Evolutionary conservation across 1,140 invertebrate genomes (phyloP), one percentile per base, ranked within the genome.

Genomic region (Pectinophora gossypiella): DNA sequence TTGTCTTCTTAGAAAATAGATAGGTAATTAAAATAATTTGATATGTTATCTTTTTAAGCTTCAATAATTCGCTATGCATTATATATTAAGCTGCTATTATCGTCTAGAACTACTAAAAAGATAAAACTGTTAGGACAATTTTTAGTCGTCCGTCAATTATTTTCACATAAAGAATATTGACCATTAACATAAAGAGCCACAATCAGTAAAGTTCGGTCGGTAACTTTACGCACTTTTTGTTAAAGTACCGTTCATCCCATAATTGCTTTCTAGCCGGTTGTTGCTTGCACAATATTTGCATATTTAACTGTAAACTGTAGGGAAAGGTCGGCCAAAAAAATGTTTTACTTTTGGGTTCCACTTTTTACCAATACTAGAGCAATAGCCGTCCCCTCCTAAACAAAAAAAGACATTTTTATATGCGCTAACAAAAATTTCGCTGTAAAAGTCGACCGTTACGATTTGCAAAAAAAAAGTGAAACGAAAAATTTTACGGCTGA

Each of bases 331-430:
- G 48, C 51, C 52, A 72, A 72, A 79, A 77, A 76, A 61, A 59
- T 62, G 59, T 49, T 59, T 68, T 58, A 67, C 53, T 61, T 71
- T 69, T 56, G 71, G 65, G 73, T 10, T 75, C 75, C 62, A 78
- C 72, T 78, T 81, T 78, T 78, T 78, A 77, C 63, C 57, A 61
- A 76, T 76, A 65, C 9, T 67, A 54, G 71, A 62, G 67, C 72
- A 67, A 61, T 64, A 48, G 56, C 48, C 38, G 55, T 53, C 63
- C 59, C 57, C 65, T 58, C 54, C 54, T 59, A 65, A 76, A 64
- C 66, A 76, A 72, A 73, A 68, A 70, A 64, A 72, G 72, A 80
- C 40, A 77, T 76, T 75, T 74, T 74, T 80, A 77, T 80, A 62
- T 62, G 47, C 56, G 48, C 46, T 48, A 52, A 56, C 60, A 59